Percentiles rank a stretch among this genome's conserved stretches.
Conservation (phyloP, 2,113 vertebrate genomes). For the Calyptomena viridis region DNA sequence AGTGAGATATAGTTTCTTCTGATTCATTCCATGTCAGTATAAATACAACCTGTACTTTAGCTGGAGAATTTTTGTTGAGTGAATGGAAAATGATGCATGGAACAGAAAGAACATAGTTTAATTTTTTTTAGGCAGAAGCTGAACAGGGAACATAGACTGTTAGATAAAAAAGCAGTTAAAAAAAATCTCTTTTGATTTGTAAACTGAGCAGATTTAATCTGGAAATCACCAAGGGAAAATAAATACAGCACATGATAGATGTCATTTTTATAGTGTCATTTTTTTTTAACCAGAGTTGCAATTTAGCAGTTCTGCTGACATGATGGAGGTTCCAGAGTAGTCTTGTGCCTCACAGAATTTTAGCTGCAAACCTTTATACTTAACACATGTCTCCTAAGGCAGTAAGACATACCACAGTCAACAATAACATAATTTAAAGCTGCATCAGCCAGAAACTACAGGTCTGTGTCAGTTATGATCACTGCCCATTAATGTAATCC, state of each 20-base stretch:
- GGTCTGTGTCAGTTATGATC: neutral
- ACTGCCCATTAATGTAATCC: slow-evolving; percentile 2
- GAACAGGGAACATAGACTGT: neutral
- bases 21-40: neutral
- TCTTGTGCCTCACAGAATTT: slow-evolving; percentile 23
- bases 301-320: slow-evolving; percentile 39
- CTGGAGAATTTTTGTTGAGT: neutral
- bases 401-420: slow-evolving; percentile 31
- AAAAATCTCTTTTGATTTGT: slow-evolving; percentile 37
- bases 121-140: neutral
- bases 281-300: slow-evolving; percentile 56
- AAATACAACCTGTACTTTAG: slow-evolving; percentile 32
- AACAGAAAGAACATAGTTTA: neutral
- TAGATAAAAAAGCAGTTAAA: neutral
- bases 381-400: slow-evolving; percentile 31
- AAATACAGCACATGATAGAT: slow-evolving; percentile 53
- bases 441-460: slow-evolving; percentile 2
- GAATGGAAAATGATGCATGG: neutral
- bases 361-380: slow-evolving; percentile 38
- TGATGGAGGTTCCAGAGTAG: slow-evolving; percentile 34
- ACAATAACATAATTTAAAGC: slow-evolving; percentile 44
- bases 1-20: neutral
- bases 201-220: slow-evolving; percentile 59
- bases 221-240: slow-evolving; percentile 53
- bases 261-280: slow-evolving; percentile 50